Conservation (phyloP, 1,140 invertebrate genomes). For the Brachionus rotundiformis region DNA sequence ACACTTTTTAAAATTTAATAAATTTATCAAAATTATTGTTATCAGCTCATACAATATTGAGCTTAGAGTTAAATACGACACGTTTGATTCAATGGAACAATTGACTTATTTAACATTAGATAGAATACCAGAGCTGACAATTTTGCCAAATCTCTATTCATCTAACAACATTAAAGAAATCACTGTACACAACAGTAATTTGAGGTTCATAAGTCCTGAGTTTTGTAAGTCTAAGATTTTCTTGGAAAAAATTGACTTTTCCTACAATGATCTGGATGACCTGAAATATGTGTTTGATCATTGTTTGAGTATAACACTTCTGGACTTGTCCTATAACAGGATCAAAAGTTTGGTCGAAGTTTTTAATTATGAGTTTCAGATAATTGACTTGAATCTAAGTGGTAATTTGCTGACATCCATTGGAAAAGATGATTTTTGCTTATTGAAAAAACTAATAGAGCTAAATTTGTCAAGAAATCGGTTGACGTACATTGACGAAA, state of each 20-base stretch:
- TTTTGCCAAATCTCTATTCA: neutral
- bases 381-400: conserved; percentile 2
- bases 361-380: neutral
- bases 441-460: conserved; percentile 7
- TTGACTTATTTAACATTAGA: neutral
- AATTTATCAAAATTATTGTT: neutral
- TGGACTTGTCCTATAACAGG: conserved; percentile 35
- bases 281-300: conserved; percentile 23
- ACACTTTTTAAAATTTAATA: neutral
- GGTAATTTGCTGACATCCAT: conserved; percentile 16
- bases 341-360: neutral
- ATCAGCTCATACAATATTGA: neutral
- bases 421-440: neutral
- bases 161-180: conserved; percentile 16
- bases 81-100: neutral
- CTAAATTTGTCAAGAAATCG: conserved; percentile 23
- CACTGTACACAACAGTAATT: conserved; percentile 15
- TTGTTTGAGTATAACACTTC: neutral
- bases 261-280: neutral
- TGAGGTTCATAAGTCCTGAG: neutral
- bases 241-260: conserved; percentile 27
- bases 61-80: neutral
- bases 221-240: neutral
- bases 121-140: neutral
- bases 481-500: neutral